These are phyloP conservation scores for Hydrolagus colliei DNA, from an alignment of 2,797 vertebrate species.

Conservation along the genomic window DNA sequence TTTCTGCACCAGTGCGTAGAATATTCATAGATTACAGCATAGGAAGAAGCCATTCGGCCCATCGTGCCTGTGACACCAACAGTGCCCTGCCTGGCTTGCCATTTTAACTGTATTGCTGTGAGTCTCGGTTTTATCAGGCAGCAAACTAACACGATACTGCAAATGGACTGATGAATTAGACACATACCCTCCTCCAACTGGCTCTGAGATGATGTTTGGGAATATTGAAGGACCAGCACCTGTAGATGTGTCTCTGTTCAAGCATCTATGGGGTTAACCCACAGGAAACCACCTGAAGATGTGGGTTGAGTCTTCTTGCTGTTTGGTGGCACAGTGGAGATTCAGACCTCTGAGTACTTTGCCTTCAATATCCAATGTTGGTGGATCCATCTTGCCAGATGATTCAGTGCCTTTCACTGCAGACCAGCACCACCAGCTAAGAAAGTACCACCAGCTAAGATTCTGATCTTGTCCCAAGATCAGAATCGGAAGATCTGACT, in stretches of 20 bases:
- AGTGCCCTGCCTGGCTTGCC: too few species aligned
- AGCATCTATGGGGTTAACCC: too few species aligned
- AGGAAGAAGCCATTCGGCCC: too few species aligned
- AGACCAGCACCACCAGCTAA: neutral
- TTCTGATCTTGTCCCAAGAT: neutral
- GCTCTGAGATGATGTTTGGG: neutral
- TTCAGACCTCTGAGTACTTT: too few species aligned
- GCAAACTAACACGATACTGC: too few species aligned
- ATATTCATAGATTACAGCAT: too few species aligned
- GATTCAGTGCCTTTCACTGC: neutral
- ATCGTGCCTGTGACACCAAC: too few species aligned
- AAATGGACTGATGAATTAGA: too few species aligned
- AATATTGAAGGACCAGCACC: neutral
- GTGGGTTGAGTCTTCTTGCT: neutral
- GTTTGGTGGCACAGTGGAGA: neutral
- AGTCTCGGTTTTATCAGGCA: neutral
- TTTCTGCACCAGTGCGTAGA: too few species aligned
- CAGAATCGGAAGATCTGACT: neutral
- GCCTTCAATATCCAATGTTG: neutral
- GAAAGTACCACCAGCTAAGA: neutral
- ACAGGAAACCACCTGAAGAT: too few species aligned
- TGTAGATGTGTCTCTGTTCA: too few species aligned
- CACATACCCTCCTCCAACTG: neutral
- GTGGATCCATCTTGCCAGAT: neutral
- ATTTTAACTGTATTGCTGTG: too few species aligned